Conservation (phyloP, 2,888 invertebrate species). For the Spisula subtruncata region DNA sequence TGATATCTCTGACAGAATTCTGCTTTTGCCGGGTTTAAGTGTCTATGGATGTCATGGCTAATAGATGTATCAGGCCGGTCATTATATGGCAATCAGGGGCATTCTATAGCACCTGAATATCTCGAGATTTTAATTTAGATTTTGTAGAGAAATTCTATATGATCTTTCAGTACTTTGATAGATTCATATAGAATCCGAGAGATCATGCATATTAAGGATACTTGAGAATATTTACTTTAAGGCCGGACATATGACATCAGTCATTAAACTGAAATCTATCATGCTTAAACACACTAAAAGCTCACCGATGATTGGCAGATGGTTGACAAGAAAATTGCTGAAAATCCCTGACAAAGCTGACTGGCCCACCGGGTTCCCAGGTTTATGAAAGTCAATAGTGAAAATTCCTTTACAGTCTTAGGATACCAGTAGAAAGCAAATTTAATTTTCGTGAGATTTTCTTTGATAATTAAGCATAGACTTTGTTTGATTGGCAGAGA, state of each 20-base stretch:
- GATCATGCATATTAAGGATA: conserved; percentile 62
- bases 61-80: conserved; percentile 35
- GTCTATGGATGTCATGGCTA: conserved; percentile 20
- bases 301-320: conserved; percentile 57
- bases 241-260: conserved; percentile 63
- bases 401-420: conserved; percentile 36
- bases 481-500: conserved; percentile 43
- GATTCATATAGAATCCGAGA: conserved; percentile 39
- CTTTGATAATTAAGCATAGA: conserved; percentile 50
- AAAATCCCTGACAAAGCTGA: conserved; percentile 51
- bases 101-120: conserved; percentile 38
- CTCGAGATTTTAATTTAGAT: conserved; percentile 61
- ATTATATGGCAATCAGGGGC: conserved; percentile 33
- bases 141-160: conserved; percentile 55
- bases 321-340: conserved; percentile 64
- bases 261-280: conserved; percentile 71
- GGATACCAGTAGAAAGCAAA: conserved; percentile 45
- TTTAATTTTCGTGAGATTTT: conserved; percentile 42
- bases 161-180: conserved; percentile 33
- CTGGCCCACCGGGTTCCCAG: conserved; percentile 51
- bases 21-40: conserved; percentile 27
- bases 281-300: conserved; percentile 57
- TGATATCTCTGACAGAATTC: neutral
- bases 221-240: conserved; percentile 64
- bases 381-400: conserved; percentile 47